Base-by-base conservation (phyloP, 1,140 invertebrate species). In the Drosophila sucinea region DNA sequence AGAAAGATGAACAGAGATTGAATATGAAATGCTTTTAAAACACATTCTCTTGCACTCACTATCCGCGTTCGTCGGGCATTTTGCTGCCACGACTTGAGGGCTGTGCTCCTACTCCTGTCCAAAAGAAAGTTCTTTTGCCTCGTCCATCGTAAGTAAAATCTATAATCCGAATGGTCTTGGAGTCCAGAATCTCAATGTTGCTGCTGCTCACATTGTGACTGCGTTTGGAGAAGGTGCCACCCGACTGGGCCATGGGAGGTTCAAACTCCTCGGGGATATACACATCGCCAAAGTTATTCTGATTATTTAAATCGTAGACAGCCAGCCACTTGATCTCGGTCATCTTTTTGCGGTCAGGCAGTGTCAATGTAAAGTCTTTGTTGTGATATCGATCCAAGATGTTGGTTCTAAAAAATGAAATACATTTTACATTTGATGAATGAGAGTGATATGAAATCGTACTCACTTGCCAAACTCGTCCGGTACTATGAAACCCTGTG, bases 211-310 rank as follows among this genome's bases (percentile, higher is more conserved):
- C 94, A 33, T 94, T 94, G 86, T 96, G 95, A 1, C 94, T 94
- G 74, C 94, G 94, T 65, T 94, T 94, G 0, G 94, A 94, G 0
- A 98, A 92, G 66, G 96, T 95, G 0, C 95, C 94, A 3, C 97
- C 94, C 55, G 93, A 93, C 76, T 97, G 96, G 1, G 95, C 93
- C 11, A 94, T 92, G 0, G 97, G 97, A n/a, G 97, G 95, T 82
- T 97, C 96, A 91, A 98, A 98, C 63, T 97, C 97, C 79, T 98
- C 97, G 0, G 97, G 97, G 75, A 98, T 96, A 81, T 96, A 97
- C 32, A 98, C 95, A 92, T 98, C 97, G 0, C 96, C 97, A 92
- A 97, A 98, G 25, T 97, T 95, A 90, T 96, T 97, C 93, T 97
- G 96, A 83, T 94, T 95, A 44, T 94, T 94, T 7, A 98, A 93